phyloP scores from a whole-genome alignment of 2,888 invertebrate species.

The Habrosyne pyritoides region DNA sequence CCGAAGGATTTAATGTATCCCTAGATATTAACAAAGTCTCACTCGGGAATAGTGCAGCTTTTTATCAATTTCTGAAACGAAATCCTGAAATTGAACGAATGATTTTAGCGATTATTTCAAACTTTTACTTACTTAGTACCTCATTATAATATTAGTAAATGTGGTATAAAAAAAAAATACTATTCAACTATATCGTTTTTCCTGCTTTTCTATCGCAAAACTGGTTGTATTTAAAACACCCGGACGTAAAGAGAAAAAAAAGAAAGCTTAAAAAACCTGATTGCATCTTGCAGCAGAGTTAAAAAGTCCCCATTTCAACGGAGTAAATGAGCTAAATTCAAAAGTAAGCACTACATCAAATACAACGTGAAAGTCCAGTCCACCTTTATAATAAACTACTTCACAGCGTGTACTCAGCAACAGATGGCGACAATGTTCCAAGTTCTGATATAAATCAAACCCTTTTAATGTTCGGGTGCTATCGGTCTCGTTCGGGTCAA shows the following conservation, averaged over 20 bases:
- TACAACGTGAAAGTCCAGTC: slow-evolving; percentile 39
- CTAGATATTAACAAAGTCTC: too few relatives aligned
- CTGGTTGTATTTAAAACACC: too few relatives aligned
- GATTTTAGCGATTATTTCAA: too few relatives aligned
- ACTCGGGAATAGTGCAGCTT: too few relatives aligned
- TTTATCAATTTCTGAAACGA: too few relatives aligned
- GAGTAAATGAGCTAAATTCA: slow-evolving; percentile 27
- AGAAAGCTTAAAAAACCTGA: background rate
- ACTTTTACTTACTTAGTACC: too few relatives aligned
- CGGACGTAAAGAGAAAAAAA: background rate
- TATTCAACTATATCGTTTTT: too few relatives aligned
- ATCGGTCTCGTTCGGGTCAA: slow-evolving; percentile 74
- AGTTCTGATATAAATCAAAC: slow-evolving; percentile 79
- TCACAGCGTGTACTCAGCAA: slow-evolving; percentile 61
- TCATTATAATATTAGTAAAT: too few relatives aligned
- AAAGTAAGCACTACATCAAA: slow-evolving; percentile 41
- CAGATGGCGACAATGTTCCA: slow-evolving; percentile 79
- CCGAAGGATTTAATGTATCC: too few relatives aligned
- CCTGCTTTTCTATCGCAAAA: too few relatives aligned
- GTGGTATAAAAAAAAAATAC: too few relatives aligned
- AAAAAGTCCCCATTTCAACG: slow-evolving; percentile 6
- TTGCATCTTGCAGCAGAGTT: background rate
- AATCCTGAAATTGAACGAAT: too few relatives aligned
- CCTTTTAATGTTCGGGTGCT: slow-evolving; percentile 76
- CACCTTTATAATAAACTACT: slow-evolving; percentile 74